phyloP scores from a whole-genome alignment of 1,140 invertebrate species.

The Belonocnema kinseyi region DNA sequence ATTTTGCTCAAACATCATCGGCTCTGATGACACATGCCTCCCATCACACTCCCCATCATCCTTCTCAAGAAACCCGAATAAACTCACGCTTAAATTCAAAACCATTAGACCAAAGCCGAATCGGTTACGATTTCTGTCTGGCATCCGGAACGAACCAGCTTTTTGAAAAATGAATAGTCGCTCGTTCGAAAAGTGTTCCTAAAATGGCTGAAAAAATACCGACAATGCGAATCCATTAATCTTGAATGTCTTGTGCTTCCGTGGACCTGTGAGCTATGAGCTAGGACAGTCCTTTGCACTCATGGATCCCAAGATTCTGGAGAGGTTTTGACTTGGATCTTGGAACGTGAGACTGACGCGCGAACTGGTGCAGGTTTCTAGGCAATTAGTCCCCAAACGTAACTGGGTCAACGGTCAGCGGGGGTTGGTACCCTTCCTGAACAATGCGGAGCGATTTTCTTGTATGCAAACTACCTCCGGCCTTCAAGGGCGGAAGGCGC shows the following conservation, averaged over 20 bases:
- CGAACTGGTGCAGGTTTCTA: slow-evolving; percentile 29
- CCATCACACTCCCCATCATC: slow-evolving; percentile 40
- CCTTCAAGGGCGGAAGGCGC: slow-evolving; percentile 42
- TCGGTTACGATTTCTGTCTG: slow-evolving; percentile 57
- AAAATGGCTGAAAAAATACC: slow-evolving; percentile 67
- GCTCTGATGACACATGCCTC: slow-evolving; percentile 44
- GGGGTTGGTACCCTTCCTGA: slow-evolving; percentile 35
- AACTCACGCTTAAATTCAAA: slow-evolving; percentile 60
- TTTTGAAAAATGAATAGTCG: slow-evolving; percentile 65
- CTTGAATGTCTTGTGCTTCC: slow-evolving; percentile 58
- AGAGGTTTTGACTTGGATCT: slow-evolving; percentile 44
- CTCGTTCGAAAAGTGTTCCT: slow-evolving; percentile 64
- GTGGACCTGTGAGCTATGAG: slow-evolving; percentile 48
- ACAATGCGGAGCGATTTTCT: slow-evolving; percentile 12
- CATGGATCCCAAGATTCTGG: slow-evolving; percentile 50
- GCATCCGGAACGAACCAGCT: slow-evolving; percentile 54
- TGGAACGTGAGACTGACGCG: slow-evolving; percentile 32
- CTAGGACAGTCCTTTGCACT: slow-evolving; percentile 63
- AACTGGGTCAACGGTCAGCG: slow-evolving; percentile 52
- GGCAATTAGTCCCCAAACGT: slow-evolving; percentile 49
- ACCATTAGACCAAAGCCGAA: slow-evolving; percentile 54
- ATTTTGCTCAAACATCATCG: slow-evolving; percentile 30
- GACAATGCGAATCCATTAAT: slow-evolving; percentile 68
- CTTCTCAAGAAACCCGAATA: slow-evolving; percentile 49
- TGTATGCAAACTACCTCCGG: neutral